Percentiles rank a stretch among this genome's conserved stretches.
Conservation (phyloP, 2,888 invertebrate genomes). For the Tuta absoluta region DNA sequence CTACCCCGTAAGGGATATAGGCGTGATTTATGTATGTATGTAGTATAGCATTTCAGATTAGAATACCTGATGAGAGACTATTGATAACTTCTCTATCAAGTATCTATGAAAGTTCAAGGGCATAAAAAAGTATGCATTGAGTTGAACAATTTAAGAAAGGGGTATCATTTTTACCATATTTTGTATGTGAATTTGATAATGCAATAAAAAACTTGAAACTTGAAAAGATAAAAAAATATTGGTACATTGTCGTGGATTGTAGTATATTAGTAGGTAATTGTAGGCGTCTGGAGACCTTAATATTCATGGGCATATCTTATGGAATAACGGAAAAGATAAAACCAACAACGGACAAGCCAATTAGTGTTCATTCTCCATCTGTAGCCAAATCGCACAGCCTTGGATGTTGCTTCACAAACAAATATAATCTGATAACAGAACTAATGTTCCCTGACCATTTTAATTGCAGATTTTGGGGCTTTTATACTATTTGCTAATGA, state of each 20-base stretch:
- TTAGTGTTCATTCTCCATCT: slow-evolving; percentile 21
- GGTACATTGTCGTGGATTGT: too few species aligned
- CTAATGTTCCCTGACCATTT: slow-evolving; percentile 24
- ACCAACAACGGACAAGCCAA: not conserved
- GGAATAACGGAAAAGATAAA: slow-evolving; percentile 12
- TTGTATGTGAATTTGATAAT: too few species aligned
- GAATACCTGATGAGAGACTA: not conserved
- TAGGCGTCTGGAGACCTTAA: too few species aligned
- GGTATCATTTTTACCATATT: too few species aligned
- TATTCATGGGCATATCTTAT: too few species aligned
- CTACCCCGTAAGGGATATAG: too few species aligned
- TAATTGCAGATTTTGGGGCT: slow-evolving; percentile 33
- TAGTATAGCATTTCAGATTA: not conserved
- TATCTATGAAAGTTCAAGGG: slow-evolving; percentile 6
- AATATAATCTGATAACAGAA: slow-evolving; percentile 32
- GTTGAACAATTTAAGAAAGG: too few species aligned
- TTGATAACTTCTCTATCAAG: not conserved
- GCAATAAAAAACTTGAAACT: too few species aligned
- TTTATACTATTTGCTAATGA: slow-evolving; percentile 26
- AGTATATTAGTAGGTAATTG: too few species aligned
- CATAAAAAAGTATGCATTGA: not conserved
- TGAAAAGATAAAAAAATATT: too few species aligned
- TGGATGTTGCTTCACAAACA: slow-evolving; percentile 41
- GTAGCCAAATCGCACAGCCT: slow-evolving; percentile 35
- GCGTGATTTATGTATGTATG: too few species aligned